A percentile compares a stretch with the other conserved stretches of the same genome.
Evolutionary conservation across 1,140 invertebrate genomes (phyloP).

Genomic region (Anagrus nilaparvatae): DNA sequence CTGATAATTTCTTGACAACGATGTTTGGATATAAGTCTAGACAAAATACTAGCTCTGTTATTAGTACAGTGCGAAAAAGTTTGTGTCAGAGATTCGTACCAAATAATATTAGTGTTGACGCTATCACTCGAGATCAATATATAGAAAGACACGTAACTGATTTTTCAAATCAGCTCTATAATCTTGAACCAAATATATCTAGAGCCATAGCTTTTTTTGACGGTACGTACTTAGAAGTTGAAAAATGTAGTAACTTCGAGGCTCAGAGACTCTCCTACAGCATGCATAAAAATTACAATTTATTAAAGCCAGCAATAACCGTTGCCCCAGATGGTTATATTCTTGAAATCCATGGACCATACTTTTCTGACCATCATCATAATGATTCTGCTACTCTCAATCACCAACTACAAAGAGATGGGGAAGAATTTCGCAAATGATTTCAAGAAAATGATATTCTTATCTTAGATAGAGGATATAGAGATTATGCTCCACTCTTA

Average conservation of each 20-base stretch:
- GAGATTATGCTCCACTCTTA: slow-evolving; percentile 3
- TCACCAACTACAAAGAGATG: slow-evolving; percentile 8
- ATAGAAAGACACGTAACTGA: slow-evolving; percentile 6
- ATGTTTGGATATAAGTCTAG: too few species aligned
- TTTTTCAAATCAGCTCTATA: slow-evolving; percentile 11
- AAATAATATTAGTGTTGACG: too few species aligned
- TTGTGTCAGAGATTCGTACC: too few species aligned
- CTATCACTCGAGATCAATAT: slow-evolving; percentile 7
- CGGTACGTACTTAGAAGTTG: slow-evolving; percentile 10
- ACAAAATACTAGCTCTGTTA: too few species aligned
- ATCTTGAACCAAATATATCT: slow-evolving; percentile 3
- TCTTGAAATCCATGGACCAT: slow-evolving; percentile 14
- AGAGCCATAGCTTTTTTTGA: slow-evolving; percentile 7
- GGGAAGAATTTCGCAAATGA: slow-evolving; percentile 4
- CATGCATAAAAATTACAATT: slow-evolving; percentile 13
- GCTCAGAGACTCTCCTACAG: slow-evolving; percentile 7
- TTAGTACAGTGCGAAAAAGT: too few species aligned
- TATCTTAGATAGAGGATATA: slow-evolving; percentile 10
- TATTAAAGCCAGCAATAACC: slow-evolving; percentile 11
- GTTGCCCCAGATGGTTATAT: slow-evolving; percentile 10
- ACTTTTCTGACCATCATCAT: slow-evolving; percentile 10
- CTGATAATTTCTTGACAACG: too few species aligned
- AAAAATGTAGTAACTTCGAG: slow-evolving; percentile 10
- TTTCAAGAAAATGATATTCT: slow-evolving; percentile 11
- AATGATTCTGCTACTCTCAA: slow-evolving; percentile 13